Conservation (phyloP, 2,113 vertebrate species). For the Sitta europaea region DNA sequence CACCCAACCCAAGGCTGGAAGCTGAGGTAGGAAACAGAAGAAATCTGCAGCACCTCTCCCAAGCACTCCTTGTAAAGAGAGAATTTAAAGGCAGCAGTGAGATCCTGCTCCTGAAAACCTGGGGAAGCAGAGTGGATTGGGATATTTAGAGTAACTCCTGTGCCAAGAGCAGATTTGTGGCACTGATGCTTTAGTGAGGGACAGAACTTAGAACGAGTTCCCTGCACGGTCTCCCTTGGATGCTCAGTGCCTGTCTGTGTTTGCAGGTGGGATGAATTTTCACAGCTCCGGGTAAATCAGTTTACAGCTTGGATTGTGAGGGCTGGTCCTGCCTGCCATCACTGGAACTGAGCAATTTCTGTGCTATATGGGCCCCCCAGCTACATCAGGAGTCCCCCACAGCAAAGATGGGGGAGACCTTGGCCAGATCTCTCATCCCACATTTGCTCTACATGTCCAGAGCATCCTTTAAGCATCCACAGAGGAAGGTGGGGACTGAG, state of each 20-base stretch:
- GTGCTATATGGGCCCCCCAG: fast-evolving
- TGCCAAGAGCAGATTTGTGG: background rate
- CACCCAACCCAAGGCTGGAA: background rate
- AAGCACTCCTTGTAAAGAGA: background rate
- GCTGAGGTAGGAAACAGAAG: background rate
- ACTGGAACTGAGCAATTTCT: background rate
- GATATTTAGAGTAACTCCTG: background rate
- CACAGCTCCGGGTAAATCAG: background rate
- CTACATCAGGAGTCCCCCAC: too few species aligned
- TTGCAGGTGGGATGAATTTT: background rate
- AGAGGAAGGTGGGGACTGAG: background rate
- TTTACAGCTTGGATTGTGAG: background rate
- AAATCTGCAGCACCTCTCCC: background rate
- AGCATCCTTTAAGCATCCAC: background rate
- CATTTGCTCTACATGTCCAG: background rate
- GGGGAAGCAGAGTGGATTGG: background rate
- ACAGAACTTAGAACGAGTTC: fast-evolving
- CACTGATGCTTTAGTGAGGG: fast-evolving
- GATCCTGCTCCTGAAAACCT: background rate
- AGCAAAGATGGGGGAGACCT: background rate
- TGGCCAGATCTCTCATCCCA: background rate
- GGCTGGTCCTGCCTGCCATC: background rate
- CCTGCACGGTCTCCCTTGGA: background rate
- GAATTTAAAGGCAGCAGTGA: background rate
- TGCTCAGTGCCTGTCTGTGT: background rate